These are phyloP conservation scores for Meteorus sp. DNA, from an alignment of 1,140 invertebrate species.

Conservation along the genomic window DNA sequence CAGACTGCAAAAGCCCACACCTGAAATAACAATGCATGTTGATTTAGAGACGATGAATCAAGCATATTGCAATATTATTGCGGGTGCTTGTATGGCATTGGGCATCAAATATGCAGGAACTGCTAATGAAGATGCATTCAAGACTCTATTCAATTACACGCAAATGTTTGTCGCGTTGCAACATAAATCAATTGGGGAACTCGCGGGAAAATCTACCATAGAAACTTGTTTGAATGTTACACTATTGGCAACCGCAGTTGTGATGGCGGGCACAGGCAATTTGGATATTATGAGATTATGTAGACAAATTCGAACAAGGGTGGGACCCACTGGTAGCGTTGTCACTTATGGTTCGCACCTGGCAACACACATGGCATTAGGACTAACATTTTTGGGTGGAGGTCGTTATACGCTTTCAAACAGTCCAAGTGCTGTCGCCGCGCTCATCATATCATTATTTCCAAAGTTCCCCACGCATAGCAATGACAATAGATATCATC, in stretches of 20 bases:
- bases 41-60: conserved; percentile 97
- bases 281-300: conserved; percentile 71
- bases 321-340: conserved; percentile 65
- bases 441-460: conserved; percentile 89
- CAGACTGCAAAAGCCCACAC: conserved; percentile 70
- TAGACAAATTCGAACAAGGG: conserved; percentile 76
- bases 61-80: conserved; percentile 94
- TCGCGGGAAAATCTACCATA: conserved; percentile 86
- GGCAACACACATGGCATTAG: conserved; percentile 91
- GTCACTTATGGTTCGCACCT: conserved; percentile 91
- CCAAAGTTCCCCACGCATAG: conserved; percentile 96
- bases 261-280: conserved; percentile 94
- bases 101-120: conserved; percentile 93
- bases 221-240: conserved; percentile 88
- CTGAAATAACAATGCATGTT: conserved; percentile 65
- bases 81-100: conserved; percentile 92
- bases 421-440: conserved; percentile 80
- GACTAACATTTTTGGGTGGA: conserved; percentile 91
- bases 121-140: conserved; percentile 79
- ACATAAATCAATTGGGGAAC: conserved; percentile 75
- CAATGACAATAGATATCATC: conserved; percentile 94
- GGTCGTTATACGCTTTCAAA: conserved; percentile 86
- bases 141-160: conserved; percentile 71
- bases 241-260: conserved; percentile 79
- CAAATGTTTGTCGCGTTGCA: conserved; percentile 68